Evolutionary conservation across 2,888 invertebrate genomes (phyloP).

Genomic region (Tipula lateralis): DNA sequence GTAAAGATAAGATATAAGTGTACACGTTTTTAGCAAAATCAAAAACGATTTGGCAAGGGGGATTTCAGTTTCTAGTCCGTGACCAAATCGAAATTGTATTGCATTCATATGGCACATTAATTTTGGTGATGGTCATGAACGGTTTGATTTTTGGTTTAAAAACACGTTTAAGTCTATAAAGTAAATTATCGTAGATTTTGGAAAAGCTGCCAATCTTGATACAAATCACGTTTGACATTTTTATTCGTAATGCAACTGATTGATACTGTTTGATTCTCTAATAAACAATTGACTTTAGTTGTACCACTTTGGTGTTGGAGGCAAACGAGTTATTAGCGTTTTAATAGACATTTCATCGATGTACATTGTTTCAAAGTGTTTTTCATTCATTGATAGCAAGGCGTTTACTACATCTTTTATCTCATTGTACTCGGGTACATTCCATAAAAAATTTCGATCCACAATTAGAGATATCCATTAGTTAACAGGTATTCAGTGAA

Average conservation of each 20-base stretch:
- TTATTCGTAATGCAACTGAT: neutral
- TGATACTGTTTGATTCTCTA: too few species aligned
- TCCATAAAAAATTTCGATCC: too few species aligned
- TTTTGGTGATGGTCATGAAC: neutral
- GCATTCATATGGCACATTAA: neutral
- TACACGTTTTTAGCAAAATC: neutral
- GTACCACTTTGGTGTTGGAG: too few species aligned
- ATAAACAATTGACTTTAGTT: too few species aligned
- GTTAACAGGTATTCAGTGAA: too few species aligned
- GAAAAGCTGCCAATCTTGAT: neutral
- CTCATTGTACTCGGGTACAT: too few species aligned
- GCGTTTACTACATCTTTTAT: too few species aligned
- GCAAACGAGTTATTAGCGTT: too few species aligned
- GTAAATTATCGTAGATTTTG: neutral
- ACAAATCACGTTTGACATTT: neutral
- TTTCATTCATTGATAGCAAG: too few species aligned
- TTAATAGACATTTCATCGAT: too few species aligned
- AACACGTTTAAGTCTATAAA: neutral
- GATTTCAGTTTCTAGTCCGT: neutral
- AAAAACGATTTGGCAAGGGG: neutral
- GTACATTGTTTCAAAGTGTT: too few species aligned
- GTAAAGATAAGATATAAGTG: neutral
- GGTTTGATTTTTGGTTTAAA: neutral
- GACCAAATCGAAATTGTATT: neutral
- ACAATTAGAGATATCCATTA: too few species aligned